Evolutionary conservation across 2,113 vertebrate genomes (phyloP).

Genomic region (Glaucidium brasilianum): DNA sequence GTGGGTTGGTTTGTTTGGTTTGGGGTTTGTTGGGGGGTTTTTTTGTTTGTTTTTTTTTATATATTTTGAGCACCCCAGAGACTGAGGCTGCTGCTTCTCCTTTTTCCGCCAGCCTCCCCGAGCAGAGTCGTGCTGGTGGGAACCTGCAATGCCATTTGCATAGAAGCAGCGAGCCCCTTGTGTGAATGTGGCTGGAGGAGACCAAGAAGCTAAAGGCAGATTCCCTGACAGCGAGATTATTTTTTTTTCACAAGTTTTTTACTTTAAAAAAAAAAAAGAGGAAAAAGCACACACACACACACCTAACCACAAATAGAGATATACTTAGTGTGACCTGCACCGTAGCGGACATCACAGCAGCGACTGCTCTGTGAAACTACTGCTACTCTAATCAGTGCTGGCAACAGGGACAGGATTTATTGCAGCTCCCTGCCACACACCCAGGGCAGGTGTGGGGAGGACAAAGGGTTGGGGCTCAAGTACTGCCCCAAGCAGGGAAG

Average conservation of each 20-base stretch:
- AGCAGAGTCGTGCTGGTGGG: neutral
- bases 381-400: neutral
- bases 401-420: neutral
- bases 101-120: neutral
- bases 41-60: neutral
- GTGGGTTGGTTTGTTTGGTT: neutral
- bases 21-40: too few species aligned
- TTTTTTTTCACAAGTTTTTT: neutral
- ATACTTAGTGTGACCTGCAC: neutral
- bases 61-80: conserved; percentile 15
- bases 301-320: neutral
- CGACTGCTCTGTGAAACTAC: neutral
- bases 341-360: neutral
- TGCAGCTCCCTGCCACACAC: neutral
- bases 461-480: fast-evolving
- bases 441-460: fast-evolving
- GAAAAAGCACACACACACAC: neutral
- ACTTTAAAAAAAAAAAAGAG: neutral
- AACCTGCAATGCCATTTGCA: conserved; percentile 30
- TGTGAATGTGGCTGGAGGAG: neutral
- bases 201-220: neutral
- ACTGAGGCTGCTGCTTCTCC: neutral
- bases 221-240: neutral
- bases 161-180: neutral
- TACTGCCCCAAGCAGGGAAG: fast-evolving